Evolutionary conservation across 2,113 vertebrate genomes (phyloP).

Genomic region (Odobenus rosmarus): DNA sequence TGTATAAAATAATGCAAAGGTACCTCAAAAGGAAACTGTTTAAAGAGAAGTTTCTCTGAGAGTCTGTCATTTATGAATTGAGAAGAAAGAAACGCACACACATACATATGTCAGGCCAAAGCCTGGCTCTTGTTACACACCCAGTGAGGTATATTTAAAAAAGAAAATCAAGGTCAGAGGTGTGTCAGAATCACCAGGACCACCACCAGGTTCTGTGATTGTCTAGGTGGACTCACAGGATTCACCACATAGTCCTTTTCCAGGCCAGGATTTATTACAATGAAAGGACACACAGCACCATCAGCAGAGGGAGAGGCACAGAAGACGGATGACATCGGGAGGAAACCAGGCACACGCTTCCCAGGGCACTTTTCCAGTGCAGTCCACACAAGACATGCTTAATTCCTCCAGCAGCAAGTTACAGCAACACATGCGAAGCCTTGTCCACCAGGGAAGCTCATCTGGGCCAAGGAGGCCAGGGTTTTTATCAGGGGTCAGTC

Average conservation of each 20-base stretch:
- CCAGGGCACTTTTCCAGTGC: background rate
- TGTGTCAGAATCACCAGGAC: background rate
- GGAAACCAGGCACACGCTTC: background rate
- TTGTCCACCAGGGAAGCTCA: background rate
- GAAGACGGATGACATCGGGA: accelerated
- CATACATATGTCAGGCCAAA: background rate
- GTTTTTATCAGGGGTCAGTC: background rate
- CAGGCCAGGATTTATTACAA: background rate
- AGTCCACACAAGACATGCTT: background rate
- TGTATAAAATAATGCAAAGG: background rate
- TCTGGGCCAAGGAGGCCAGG: background rate
- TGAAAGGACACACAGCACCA: background rate
- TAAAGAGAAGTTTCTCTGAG: background rate
- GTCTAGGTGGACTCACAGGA: background rate
- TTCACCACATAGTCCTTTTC: accelerated
- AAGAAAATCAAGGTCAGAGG: background rate
- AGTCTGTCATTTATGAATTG: background rate
- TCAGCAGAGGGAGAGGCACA: background rate
- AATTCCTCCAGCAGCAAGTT: background rate
- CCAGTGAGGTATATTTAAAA: background rate
- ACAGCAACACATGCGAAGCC: no score
- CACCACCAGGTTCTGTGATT: background rate
- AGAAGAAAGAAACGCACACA: background rate
- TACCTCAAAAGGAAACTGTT: background rate
- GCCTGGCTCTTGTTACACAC: background rate